Evolutionary conservation across 2,113 vertebrate genomes (phyloP).

Genomic region (Mesitornis unicolor): DNA sequence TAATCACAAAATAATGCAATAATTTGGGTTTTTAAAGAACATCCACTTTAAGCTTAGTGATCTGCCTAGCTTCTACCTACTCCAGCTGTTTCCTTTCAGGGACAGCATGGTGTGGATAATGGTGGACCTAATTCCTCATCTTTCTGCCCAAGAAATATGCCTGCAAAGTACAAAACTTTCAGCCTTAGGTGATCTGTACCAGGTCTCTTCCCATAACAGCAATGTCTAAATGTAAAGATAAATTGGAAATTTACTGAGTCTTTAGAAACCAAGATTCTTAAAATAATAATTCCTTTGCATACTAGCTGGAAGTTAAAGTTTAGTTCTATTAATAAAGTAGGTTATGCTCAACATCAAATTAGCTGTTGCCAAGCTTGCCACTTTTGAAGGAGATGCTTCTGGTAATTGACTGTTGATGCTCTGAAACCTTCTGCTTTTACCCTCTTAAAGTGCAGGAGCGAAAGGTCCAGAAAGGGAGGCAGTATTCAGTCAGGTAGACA

Average conservation of each 20-base stretch:
- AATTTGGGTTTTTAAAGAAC: not conserved
- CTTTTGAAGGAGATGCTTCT: not conserved
- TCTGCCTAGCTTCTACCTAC: not conserved
- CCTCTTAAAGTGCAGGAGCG: not conserved
- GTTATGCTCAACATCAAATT: not conserved
- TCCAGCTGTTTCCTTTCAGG: not conserved
- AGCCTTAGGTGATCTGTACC: not conserved
- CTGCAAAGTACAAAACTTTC: not conserved
- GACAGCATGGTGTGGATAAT: too few relatives aligned
- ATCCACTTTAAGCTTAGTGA: not conserved
- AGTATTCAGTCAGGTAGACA: not conserved
- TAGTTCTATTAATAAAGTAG: not conserved
- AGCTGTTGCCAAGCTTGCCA: not conserved
- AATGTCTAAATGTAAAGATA: not conserved
- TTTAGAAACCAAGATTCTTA: not conserved
- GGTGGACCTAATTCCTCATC: not conserved
- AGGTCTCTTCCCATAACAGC: not conserved
- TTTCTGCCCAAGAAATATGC: not conserved
- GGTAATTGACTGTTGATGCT: not conserved
- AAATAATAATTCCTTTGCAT: not conserved
- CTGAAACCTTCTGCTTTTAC: not conserved
- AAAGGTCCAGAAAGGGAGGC: not conserved
- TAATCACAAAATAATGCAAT: not conserved
- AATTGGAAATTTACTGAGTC: not conserved
- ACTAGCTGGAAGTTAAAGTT: not conserved